Conservation (phyloP, 1,140 invertebrate species). For the Formica exsecta region DNA sequence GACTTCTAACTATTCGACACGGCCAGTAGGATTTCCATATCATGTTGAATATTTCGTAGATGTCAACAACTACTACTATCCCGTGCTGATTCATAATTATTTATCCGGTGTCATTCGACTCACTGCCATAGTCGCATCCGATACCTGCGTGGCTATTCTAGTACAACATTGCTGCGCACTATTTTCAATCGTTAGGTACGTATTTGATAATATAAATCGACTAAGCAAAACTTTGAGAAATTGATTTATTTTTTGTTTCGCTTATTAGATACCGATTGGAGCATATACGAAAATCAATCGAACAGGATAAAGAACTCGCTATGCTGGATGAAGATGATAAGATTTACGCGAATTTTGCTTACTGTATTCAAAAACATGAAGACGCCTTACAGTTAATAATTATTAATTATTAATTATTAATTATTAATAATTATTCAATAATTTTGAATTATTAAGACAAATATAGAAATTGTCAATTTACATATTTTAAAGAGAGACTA, state of each 20-base stretch:
- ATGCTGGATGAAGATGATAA: conserved; percentile 14
- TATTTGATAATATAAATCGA: background rate
- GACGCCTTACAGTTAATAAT: conserved; percentile 33
- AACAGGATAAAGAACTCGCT: conserved; percentile 28
- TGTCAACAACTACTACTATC: conserved; percentile 69
- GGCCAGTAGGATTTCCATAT: conserved; percentile 64
- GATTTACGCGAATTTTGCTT: conserved; percentile 32
- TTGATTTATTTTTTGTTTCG: background rate
- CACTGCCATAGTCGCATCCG: conserved; percentile 64
- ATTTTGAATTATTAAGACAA: background rate
- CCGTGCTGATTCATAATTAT: conserved; percentile 68
- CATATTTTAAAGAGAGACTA: background rate
- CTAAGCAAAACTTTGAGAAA: background rate
- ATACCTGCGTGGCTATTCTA: conserved; percentile 61
- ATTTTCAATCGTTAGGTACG: conserved; percentile 70
- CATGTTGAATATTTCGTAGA: conserved; percentile 72
- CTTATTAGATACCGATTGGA: conserved; percentile 28
- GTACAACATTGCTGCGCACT: conserved; percentile 71
- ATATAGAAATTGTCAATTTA: background rate
- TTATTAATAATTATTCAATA: no score
- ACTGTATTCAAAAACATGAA: conserved; percentile 36
- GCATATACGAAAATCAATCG: conserved; percentile 2
- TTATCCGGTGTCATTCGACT: conserved; percentile 60
- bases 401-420: no score
- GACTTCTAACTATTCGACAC: conserved; percentile 37